These are phyloP conservation scores for Antechinus stuartii DNA, from an alignment of 2,113 vertebrate genomes.

Conservation along the genomic window DNA sequence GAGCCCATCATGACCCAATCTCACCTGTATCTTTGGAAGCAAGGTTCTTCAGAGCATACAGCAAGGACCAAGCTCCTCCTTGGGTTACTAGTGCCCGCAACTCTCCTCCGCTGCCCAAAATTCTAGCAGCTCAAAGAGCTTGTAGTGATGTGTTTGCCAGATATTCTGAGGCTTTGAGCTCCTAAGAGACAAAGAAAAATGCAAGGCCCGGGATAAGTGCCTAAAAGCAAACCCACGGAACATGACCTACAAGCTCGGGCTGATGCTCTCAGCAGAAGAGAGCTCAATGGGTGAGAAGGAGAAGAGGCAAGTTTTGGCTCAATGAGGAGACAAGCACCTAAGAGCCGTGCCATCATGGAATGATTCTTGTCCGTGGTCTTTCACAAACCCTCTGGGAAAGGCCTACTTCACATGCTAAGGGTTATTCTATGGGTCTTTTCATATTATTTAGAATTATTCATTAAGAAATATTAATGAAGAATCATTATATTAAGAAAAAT, in stretches of 20 bases:
- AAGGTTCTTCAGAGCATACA: slow-evolving; percentile 68
- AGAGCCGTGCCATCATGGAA: background rate
- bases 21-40: slow-evolving; percentile 69
- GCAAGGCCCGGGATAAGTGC: slow-evolving; percentile 20
- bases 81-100: slow-evolving; percentile 71
- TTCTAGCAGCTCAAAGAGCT: slow-evolving; percentile 52
- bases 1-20: slow-evolving; percentile 71
- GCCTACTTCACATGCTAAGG: background rate
- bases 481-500: too few species aligned
- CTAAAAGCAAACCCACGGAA: background rate
- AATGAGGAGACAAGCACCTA: background rate
- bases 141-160: slow-evolving; percentile 61
- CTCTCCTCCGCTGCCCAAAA: slow-evolving; percentile 75
- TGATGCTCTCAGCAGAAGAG: background rate
- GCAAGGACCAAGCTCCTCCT: slow-evolving; percentile 67
- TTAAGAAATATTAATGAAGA: background rate
- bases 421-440: background rate
- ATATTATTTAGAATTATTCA: background rate
- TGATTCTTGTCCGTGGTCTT: background rate
- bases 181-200: slow-evolving; percentile 50
- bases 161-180: slow-evolving; percentile 50
- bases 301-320: background rate
- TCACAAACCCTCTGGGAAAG: background rate
- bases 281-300: background rate
- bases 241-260: background rate